Conservation (phyloP, 2,888 invertebrate genomes). For the Diaphora mendica region DNA sequence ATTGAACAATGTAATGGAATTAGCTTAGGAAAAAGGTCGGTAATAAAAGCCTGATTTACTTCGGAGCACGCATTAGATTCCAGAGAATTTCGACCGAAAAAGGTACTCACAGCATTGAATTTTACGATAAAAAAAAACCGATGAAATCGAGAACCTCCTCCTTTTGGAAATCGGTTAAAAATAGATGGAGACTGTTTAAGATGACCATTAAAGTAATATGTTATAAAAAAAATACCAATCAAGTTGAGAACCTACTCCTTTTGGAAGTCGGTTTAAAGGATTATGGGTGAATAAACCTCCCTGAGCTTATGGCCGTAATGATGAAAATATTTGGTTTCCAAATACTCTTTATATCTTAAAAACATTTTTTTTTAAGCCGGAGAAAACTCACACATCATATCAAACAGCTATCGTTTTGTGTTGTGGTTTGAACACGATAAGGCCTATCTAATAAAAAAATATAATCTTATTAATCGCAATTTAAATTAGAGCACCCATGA, state of each 20-base stretch:
- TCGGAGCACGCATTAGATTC: constrained; percentile 58
- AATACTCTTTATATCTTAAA: not conserved
- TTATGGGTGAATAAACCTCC: not conserved
- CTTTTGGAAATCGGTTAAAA: too few species aligned
- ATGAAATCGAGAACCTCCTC: too few species aligned
- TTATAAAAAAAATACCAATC: too few species aligned
- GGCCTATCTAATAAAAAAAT: constrained; percentile 28
- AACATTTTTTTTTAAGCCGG: not conserved
- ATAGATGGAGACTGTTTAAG: constrained; percentile 33
- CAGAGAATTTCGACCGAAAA: constrained; percentile 68
- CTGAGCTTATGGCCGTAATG: not conserved
- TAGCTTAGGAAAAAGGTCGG: constrained; percentile 50
- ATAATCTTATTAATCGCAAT: constrained; percentile 34
- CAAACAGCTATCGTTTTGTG: not conserved
- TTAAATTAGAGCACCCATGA: constrained; percentile 57
- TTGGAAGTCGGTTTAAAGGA: too few species aligned
- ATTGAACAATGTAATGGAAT: constrained; percentile 47
- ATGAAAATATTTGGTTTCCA: not conserved
- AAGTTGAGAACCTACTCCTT: too few species aligned
- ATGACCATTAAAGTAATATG: constrained; percentile 2
- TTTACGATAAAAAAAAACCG: too few species aligned
- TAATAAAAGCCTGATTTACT: constrained; percentile 39
- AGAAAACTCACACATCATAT: not conserved
- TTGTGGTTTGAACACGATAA: not conserved
- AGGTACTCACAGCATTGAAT: constrained; percentile 63